These are phyloP conservation scores for Microtus agrestis DNA, from an alignment of 2,797 vertebrate genomes.

Conservation along the genomic window DNA sequence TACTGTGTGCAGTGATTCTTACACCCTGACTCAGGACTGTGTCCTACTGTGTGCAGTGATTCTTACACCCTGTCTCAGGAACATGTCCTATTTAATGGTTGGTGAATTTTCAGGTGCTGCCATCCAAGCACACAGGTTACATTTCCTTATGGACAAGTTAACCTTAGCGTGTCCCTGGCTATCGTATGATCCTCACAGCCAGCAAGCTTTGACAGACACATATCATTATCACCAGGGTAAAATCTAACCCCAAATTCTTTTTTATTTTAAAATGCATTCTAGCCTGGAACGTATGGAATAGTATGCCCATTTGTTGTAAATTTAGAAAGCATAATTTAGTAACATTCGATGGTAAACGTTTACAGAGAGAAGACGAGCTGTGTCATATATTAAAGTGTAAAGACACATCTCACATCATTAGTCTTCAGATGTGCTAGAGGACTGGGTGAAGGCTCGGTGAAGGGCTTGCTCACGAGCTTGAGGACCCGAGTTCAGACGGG, in stretches of 20 bases:
- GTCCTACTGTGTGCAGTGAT: not conserved
- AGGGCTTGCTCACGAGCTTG: no score
- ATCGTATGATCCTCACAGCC: not conserved
- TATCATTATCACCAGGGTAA: not conserved
- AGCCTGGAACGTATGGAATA: not conserved
- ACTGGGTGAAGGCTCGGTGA: no score
- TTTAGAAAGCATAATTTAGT: conserved; percentile 10
- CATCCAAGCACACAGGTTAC: conserved; percentile 40
- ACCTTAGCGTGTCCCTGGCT: conserved; percentile 27
- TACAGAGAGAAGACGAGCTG: not conserved
- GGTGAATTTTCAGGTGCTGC: not conserved
- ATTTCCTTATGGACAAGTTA: conserved; percentile 5
- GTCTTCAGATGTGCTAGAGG: not conserved
- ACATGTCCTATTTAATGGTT: conserved; percentile 22
- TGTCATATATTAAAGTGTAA: conserved; percentile 21
- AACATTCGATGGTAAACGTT: not conserved
- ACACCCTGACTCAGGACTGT: no score
- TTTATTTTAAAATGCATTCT: not conserved
- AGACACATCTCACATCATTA: conserved; percentile 16
- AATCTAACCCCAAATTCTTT: not conserved
- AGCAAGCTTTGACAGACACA: conserved; percentile 14
- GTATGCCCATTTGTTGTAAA: not conserved
- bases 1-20: no score
- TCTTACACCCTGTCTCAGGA: not conserved
- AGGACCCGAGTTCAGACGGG: not conserved